Evolutionary conservation across 2,888 invertebrate species (phyloP), one percentile per base, ranked within the genome.

Genomic region (Lepidocyrtoides sp.): DNA sequence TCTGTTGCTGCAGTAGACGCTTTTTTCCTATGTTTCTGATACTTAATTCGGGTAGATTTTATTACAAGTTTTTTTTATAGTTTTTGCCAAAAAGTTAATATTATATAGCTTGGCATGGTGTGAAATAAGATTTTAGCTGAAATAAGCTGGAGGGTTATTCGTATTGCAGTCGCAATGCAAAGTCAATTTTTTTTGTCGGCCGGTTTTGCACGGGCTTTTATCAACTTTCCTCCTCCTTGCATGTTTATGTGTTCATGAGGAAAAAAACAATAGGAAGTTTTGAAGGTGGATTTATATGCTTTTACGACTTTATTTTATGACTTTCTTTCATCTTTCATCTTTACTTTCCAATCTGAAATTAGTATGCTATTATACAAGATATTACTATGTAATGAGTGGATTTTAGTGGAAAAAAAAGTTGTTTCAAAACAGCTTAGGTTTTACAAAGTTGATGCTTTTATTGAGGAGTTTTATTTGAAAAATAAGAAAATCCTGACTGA

Each of bases 291-390:
- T 87, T 57, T 41, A 54, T 63, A 2, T 63, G 20, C 41, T 57
- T 69, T 85, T 85, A 75, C 54, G 32, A 41, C 84, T 26, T 7
- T 36, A n/a, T 84, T 84, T 84, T 84, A 84, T 32, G 84, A 69
- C 8, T 54, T 48, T 41, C n/a, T 36, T 41, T 69, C 77, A 48
- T 51, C 8, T 77, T 23, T 20, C 7, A 14, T 81, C 17, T 81
- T 29, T 57, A n/a, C 32, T 20, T 54, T 20, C 54, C 54, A 20
- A 54, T 54, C 77, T 8, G 7, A 36, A 36, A 36, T 36, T 36
- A 4, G 7, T 29, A 66, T 51, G 77, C 7, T 7, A 36, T 36
- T 36, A 36, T 20, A 48, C 12, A 48, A 12, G 48, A 48, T 48
- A 14, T 36, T 36, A n/a, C 7, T 4, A 36, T 7, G 44, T 48